Base-by-base conservation (phyloP, 2,888 invertebrate genomes). In the Diloba caeruleocephala region DNA sequence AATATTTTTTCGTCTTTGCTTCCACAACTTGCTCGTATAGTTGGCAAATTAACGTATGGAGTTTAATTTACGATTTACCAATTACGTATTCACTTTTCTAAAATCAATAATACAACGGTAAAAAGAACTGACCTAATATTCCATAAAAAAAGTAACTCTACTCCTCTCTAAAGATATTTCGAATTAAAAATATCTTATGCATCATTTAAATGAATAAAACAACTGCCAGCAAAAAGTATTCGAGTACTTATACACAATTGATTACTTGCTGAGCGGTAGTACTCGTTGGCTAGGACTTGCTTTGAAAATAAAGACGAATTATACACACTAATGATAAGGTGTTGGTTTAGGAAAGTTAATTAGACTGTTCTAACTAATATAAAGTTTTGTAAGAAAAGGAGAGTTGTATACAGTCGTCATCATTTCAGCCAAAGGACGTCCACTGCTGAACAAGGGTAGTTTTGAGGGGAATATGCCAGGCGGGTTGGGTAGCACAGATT, bases 141-240 rank as follows among this genome's bases (percentile, higher is more conserved):
- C 21, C 6, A 44, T 37, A 13, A 23, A 26, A 55, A 58, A 61
- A 55, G 26, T 39, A 36, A 50, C 12, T 3, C 12, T 1, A 7
- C 44, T 4, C 52, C 31, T 57, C 68, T 67, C 58, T 46, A 67
- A 49, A 28, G 45, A 56, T 26, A 33, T 38, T 57, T 54, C 29
- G 53, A 55, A 60, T 68, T 60, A 7, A 54, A 64, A 72, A 68
- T 64, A 60, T 70, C 61, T 68, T 72, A 63, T 59, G 68, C 59
- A 45, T 41, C 69, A 54, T 72, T 72, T 57, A 64, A 53, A 51
- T 33, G 12, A 43, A 28, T 44, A 41, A 17, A 50, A 61, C 38
- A 48, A 48, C 29, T 26, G 43, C 34, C 21, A 26, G 25, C 15
- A 33, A 14, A 45, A 21, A 48, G 23, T 37, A 39, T 53, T 39